These are phyloP conservation scores for Aquatica leii DNA, from an alignment of 2,888 invertebrate species.

Conservation along the genomic window DNA sequence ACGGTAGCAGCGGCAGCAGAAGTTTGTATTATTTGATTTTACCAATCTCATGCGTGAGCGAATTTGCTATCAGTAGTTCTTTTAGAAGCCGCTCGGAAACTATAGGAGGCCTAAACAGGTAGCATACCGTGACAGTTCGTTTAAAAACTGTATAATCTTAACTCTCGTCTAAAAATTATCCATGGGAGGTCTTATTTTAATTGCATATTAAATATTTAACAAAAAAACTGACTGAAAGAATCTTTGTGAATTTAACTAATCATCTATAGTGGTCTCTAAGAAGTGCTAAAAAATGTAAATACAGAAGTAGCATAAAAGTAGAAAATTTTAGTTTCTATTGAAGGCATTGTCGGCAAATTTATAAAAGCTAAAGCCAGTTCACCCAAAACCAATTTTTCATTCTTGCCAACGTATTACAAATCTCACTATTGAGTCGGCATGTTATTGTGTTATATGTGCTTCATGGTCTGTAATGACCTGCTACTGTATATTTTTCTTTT, in stretches of 20 bases:
- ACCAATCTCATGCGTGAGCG: constrained; percentile 44
- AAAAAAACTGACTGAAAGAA: constrained; percentile 29
- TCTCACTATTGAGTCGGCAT: constrained; percentile 50
- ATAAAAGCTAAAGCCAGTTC: constrained; percentile 37
- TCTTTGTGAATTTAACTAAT: constrained; percentile 11
- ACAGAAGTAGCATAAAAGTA: constrained; percentile 13
- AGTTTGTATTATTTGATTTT: constrained; percentile 44
- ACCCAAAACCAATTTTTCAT: constrained; percentile 32
- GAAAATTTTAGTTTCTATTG: constrained; percentile 20
- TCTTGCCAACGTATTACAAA: constrained; percentile 47
- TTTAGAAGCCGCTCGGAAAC: constrained; percentile 37
- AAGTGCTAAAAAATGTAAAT: constrained; percentile 7
- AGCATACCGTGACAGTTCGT: constrained; percentile 38
- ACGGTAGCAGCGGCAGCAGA: constrained; percentile 43
- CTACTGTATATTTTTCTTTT: constrained; percentile 41
- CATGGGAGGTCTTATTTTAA: constrained; percentile 44
- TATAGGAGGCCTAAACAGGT: constrained; percentile 38
- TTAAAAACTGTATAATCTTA: constrained; percentile 37
- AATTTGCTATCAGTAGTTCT: constrained; percentile 43
- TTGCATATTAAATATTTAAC: constrained; percentile 35
- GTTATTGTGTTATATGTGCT: constrained; percentile 53
- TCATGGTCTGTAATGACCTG: constrained; percentile 53
- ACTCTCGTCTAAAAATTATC: constrained; percentile 38
- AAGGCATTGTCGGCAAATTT: constrained; percentile 26
- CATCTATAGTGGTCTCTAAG: constrained; percentile 1